phyloP scores from a whole-genome alignment of 2,797 vertebrate genomes.

The Falco berigora region DNA sequence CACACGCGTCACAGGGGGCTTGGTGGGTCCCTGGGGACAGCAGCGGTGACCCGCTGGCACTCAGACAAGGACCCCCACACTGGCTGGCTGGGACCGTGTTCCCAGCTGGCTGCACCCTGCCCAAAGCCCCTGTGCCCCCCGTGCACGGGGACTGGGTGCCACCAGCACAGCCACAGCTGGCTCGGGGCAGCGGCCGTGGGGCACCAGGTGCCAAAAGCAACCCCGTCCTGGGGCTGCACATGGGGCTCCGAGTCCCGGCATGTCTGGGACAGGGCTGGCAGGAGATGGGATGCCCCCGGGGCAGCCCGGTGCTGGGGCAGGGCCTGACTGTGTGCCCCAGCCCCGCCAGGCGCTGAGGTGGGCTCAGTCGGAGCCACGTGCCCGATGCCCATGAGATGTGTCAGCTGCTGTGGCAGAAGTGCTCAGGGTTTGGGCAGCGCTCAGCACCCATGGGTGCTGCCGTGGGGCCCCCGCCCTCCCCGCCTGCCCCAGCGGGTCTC shows the following conservation, averaged over 20 bases:
- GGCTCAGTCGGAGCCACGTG: neutral
- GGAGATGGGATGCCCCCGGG: neutral
- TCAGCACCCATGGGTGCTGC: neutral
- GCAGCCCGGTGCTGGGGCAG: neutral
- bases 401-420: neutral
- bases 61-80: neutral
- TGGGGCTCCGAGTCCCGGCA: neutral
- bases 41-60: neutral
- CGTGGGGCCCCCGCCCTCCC: neutral
- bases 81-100: neutral
- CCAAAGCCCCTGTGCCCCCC: neutral
- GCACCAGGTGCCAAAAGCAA: neutral
- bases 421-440: neutral
- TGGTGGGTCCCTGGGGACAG: neutral
- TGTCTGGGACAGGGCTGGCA: neutral
- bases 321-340: neutral
- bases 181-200: neutral
- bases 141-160: neutral
- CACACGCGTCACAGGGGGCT: rapidly evolving
- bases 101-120: neutral
- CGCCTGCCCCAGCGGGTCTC: neutral
- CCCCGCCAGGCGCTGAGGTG: no score
- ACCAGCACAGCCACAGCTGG: rapidly evolving
- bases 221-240: neutral
- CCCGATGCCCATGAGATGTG: neutral